Percentiles rank a stretch among this genome's conserved stretches.
Evolutionary conservation across 1,140 invertebrate species (phyloP).

Genomic region (Euwallacea similis): DNA sequence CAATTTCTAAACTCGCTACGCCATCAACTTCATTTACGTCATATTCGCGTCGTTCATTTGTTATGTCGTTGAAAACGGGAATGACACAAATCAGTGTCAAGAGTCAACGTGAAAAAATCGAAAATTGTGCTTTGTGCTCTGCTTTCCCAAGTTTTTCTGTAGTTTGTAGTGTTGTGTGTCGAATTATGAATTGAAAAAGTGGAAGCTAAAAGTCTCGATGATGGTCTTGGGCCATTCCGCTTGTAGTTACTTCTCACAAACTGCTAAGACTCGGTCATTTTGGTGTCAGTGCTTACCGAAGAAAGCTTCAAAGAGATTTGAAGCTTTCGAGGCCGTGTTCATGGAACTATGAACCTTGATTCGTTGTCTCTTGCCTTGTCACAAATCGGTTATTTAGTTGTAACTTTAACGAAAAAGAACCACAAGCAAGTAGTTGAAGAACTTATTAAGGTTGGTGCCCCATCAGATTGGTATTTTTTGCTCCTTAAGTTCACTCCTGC

Average conservation of each 20-base stretch:
- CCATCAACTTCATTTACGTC: no score
- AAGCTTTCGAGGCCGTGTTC: slow-evolving; percentile 79
- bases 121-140: no score
- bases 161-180: background rate
- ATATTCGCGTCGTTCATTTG: no score
- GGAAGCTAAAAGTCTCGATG: slow-evolving; percentile 66
- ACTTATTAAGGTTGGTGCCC: slow-evolving; percentile 66
- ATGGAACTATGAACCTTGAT: slow-evolving; percentile 99
- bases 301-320: slow-evolving; percentile 84
- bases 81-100: no score
- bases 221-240: slow-evolving; percentile 65
- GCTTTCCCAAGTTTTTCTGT: no score
- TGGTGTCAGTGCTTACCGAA: slow-evolving; percentile 66
- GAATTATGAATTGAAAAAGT: slow-evolving; percentile 47
- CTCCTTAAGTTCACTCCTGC: background rate
- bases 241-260: slow-evolving; percentile 64
- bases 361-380: slow-evolving; percentile 96
- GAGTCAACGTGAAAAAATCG: no score
- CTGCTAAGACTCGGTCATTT: slow-evolving; percentile 60
- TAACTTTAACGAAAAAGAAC: slow-evolving; percentile 94
- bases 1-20: no score
- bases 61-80: no score
- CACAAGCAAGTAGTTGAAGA: slow-evolving; percentile 85
- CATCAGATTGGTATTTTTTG: background rate
- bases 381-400: slow-evolving; percentile 96